These are phyloP conservation scores for Leptogaster cylindrica DNA, from an alignment of 2,888 invertebrate species.

Conservation along the genomic window DNA sequence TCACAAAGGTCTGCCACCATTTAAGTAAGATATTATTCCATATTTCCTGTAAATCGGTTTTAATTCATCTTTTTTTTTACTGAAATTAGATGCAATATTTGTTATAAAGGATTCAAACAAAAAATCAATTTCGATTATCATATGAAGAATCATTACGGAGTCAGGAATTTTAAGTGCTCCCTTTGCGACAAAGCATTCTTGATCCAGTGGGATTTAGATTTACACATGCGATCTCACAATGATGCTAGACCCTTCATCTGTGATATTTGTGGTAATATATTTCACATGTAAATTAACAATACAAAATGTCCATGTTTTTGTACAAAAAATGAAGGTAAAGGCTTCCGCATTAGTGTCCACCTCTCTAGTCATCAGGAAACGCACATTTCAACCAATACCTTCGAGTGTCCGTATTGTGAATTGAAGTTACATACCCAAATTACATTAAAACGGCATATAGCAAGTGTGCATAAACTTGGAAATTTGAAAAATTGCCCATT, in stretches of 20 bases:
- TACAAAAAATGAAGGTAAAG: conserved; percentile 11
- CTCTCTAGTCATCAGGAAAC: conserved; percentile 17
- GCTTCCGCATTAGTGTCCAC: conserved; percentile 22
- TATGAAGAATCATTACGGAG: conserved; percentile 26
- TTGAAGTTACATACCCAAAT: conserved; percentile 7
- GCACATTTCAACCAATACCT: conserved; percentile 8
- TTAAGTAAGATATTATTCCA: neutral
- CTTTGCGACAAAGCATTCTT: conserved; percentile 13
- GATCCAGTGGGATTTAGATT: conserved; percentile 8
- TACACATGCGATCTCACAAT: conserved; percentile 20
- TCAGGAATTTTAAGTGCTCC: conserved; percentile 2
- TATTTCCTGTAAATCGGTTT: neutral
- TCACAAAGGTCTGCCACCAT: conserved; percentile 19
- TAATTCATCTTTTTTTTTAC: neutral
- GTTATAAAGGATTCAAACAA: conserved; percentile 23
- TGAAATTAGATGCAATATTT: conserved; percentile 13
- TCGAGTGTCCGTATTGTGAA: neutral
- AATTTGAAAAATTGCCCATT: conserved; percentile 1
- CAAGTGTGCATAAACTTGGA: conserved; percentile 16
- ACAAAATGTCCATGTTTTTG: neutral
- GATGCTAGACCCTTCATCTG: conserved; percentile 20
- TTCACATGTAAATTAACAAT: neutral
- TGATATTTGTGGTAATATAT: conserved; percentile 35
- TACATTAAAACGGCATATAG: conserved; percentile 7
- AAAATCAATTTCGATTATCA: conserved; percentile 22